Conservation (phyloP, 2,797 vertebrate species). For the Naso thynnoides region DNA sequence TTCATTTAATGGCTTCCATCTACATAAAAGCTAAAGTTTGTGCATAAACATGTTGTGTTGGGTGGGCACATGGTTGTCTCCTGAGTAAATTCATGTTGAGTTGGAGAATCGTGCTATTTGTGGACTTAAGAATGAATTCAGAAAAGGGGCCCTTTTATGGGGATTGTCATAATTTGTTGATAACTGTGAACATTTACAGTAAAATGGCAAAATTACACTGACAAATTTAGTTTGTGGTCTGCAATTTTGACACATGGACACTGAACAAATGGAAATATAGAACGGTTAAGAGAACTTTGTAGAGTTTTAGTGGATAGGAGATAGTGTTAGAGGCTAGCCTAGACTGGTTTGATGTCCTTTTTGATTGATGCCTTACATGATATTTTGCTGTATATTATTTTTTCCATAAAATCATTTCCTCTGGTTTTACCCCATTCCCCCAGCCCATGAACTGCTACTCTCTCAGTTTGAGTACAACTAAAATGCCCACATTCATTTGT, state of each 20-base stretch:
- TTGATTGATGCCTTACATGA: background rate
- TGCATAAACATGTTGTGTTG: background rate
- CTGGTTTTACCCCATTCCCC: background rate
- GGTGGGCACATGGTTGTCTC: background rate
- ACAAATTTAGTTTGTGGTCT: too few species aligned
- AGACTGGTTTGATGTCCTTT: background rate
- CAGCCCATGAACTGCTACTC: background rate
- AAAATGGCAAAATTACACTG: background rate
- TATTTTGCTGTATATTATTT: background rate
- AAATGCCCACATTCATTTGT: background rate
- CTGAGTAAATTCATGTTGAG: background rate
- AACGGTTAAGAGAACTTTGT: background rate
- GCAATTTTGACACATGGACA: background rate
- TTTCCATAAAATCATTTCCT: background rate
- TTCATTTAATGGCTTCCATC: conserved; percentile 7
- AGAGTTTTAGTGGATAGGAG: background rate
- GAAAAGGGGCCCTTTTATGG: too few species aligned
- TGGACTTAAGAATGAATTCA: background rate
- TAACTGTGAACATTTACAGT: background rate
- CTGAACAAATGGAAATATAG: background rate
- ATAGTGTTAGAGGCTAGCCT: background rate
- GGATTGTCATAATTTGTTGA: background rate
- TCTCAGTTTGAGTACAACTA: background rate
- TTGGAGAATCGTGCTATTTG: background rate
- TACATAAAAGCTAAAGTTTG: background rate